Conservation (phyloP, 2,888 invertebrate species). For the Orthosia gracilis region DNA sequence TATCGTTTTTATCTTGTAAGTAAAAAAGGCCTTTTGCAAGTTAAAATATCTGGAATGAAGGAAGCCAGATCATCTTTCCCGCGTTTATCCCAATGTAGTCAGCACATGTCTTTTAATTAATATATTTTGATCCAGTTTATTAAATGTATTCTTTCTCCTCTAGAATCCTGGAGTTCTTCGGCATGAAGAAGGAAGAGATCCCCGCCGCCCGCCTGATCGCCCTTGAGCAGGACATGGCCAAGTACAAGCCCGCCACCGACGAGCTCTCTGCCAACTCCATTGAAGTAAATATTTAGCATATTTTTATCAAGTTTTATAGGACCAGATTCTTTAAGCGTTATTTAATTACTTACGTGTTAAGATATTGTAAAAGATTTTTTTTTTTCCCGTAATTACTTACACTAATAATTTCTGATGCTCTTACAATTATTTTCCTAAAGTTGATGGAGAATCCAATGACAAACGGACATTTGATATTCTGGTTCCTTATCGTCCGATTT, state of each 20-base stretch:
- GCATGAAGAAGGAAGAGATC: slow-evolving; percentile 98
- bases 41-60: background rate
- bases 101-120: background rate
- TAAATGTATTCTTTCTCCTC: background rate
- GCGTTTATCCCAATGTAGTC: background rate
- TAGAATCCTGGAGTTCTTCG: slow-evolving; percentile 99
- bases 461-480: slow-evolving; percentile 7
- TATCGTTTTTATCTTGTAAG: too few species aligned
- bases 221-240: slow-evolving; percentile 99
- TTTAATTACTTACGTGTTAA: background rate
- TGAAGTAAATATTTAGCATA: slow-evolving; percentile 79
- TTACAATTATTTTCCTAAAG: background rate
- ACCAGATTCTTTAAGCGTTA: background rate
- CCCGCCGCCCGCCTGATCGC: slow-evolving; percentile 98
- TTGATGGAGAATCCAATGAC: background rate
- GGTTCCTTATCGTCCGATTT: slow-evolving; percentile 16
- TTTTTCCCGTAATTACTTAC: background rate
- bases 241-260: slow-evolving; percentile 97
- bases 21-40: too few species aligned
- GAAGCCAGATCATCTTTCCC: background rate
- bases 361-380: background rate
- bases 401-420: background rate
- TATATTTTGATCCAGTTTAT: background rate
- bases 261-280: slow-evolving; percentile 94
- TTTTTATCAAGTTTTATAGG: background rate